Evolutionary conservation across 2,888 invertebrate species (phyloP), one percentile per base, ranked within the genome.

Genomic region (Itoplectis maculator): DNA sequence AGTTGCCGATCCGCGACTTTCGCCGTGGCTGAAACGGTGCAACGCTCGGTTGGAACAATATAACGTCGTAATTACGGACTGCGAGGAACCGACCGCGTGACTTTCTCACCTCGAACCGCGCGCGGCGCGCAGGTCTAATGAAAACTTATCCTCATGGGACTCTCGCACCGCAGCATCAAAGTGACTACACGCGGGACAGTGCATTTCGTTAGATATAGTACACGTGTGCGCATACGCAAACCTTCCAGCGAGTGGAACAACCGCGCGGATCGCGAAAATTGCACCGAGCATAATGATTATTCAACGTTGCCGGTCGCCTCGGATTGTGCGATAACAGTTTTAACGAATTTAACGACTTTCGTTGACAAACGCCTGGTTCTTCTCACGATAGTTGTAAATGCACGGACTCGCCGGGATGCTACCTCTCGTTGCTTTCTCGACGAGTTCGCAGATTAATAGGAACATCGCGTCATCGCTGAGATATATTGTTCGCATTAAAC

Each of bases 21-120:
- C 37, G 18, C 45, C 20, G 35, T 59, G 35, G 20, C 37, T 23
- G 18, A 35, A 11, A 18, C 61, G 59, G 70, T 65, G 75, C 49
- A 65, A 54, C 49, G 75, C 66, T 75, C 59, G 70, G 47, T 37
- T 72, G 37, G 40, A 76, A 82, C 82, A 82, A 82, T 82, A 76
- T 76, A 73, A 49, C 61, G 66, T 51, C 63, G 70, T 63, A 79
- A 79, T 79, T 79, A 73, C 66, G 82, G 18, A 51, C 75, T 45
- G 59, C 72, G 15, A 73, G 76, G 68, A 82, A 76, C 72, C 76
- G 73, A 61, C 66, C 49, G 15, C 65, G 74, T 45, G 70, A 82
- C 74, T 79, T 82, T 82, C 82, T 82, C 82, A 79, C 72, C 82
- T 82, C 79, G 45, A 79, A 79, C 42, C 76, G 37, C 37, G 63